Conservation (phyloP, 2,113 vertebrate species). For the Spea bombifrons region DNA sequence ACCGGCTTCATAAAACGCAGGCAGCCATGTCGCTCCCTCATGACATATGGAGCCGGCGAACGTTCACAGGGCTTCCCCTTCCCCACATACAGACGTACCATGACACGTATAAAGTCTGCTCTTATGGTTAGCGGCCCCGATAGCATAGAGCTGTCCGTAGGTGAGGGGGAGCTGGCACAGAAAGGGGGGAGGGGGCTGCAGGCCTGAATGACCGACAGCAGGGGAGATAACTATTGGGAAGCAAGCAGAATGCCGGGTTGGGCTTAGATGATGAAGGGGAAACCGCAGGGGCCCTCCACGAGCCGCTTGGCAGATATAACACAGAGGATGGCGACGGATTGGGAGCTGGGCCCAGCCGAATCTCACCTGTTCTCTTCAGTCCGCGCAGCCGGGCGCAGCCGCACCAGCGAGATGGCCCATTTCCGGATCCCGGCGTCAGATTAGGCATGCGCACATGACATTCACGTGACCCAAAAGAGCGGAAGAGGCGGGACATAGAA, state of each 20-base stretch:
- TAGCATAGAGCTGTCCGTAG: background rate
- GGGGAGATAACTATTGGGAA: conserved; percentile 10
- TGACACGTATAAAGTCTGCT: too few relatives aligned
- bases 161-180: background rate
- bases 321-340: conserved; percentile 50
- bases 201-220: conserved; percentile 32
- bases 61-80: background rate
- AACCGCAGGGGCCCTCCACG: conserved; percentile 27
- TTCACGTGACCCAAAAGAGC: conserved; percentile 59
- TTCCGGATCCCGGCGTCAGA: conserved; percentile 77
- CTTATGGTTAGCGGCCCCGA: too few relatives aligned
- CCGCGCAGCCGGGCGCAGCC: conserved; percentile 85
- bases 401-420: conserved; percentile 69
- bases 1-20: background rate
- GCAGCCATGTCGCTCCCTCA: background rate
- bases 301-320: conserved; percentile 19
- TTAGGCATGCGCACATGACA: conserved; percentile 63
- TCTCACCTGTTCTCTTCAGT: conserved; percentile 84
- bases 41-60: conserved; percentile 4
- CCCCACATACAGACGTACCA: background rate
- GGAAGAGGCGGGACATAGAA: conserved; percentile 12
- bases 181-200: background rate
- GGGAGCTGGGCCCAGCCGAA: conserved; percentile 48
- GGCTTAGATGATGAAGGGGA: conserved; percentile 45
- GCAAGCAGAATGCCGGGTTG: conserved; percentile 20